Evolutionary conservation across 2,797 vertebrate genomes (phyloP), one percentile per base, ranked within the genome.

Genomic region (Fistularia tabacaria): DNA sequence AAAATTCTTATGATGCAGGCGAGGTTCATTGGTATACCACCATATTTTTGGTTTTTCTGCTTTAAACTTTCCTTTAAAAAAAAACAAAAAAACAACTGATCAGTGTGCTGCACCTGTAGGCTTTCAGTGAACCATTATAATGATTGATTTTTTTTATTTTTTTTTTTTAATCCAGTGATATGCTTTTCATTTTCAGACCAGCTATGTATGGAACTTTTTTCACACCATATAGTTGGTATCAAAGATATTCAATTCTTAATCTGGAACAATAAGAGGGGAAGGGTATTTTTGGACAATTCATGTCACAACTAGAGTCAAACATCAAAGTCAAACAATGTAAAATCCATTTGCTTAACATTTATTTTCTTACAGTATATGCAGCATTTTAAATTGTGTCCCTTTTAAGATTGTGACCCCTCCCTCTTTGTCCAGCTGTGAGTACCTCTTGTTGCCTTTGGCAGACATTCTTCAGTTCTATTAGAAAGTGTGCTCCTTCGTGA

Each of bases 371-470:
- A 38, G 66, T 40, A 55, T 72, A 54, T 48, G 67, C 14, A 69
- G 15, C 64, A 57, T 57, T 49, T 54, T 66, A 41, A 0, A 45
- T 3, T 50, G 25, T 25, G 25, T 25, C 25, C 38, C 13, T 51
- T 51, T 72, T 49, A 55, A 9, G 40, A 36, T 9, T 7, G 0
- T 59, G 37, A 43, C 46, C 62, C 51, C 49, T 57, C 14, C 25
- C 12, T 51, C 53, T 47, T 45, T 36, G 69, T 57, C 55, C 58
- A 50, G 49, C 53, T 59, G 53, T 13, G 48, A 74, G 67, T 73
- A 66, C 69, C 54, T 77, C 51, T 74, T 46, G 65, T 75, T 79
- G 73, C 62, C 61, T 71, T 69, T 51, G 54, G 66, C 59, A 73
- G 69, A 64, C 49, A 56, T 70, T 14, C 42, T 69, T 76, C 43